Evolutionary conservation across 2,113 vertebrate species (phyloP), one percentile per base, ranked within the genome.

Genomic region (Plecotus auritus): DNA sequence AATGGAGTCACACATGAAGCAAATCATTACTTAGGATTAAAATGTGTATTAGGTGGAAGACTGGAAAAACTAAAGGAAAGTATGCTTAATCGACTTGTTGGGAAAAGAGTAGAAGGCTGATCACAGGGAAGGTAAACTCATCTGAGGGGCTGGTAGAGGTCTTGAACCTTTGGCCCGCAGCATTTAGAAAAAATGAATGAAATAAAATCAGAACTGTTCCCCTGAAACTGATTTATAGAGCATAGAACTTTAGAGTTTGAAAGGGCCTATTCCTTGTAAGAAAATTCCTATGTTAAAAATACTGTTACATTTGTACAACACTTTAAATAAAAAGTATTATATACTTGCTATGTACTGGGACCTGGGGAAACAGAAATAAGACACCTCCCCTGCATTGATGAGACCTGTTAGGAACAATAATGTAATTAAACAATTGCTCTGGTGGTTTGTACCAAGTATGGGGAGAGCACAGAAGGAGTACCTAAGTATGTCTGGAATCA

Each of bases 21-120:
- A 92, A 91, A 82, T 51, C 69, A 83, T 54, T 51, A 88, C 94
- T 90, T 66, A 93, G 42, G 72, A 92, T 85, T 64, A 80, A 94
- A 93, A 82, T 9, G 28, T 72, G 1, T 26, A 51, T 2, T 37
- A 91, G 32, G 76, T 90, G 23, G 23, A 37, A 85, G 51, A 12
- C 2, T 81, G 51, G 70, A 18, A 82, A 95, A 89, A 92, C 37
- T n/a, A 42, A 90, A 78, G 40, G 12, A 49, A 95, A 95, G 64
- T 37, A 83, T 14, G 51, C 6, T 51, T 77, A 66, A 88, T 70
- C 42, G 72, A 28, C 40, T 83, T 85, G 49, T 73, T 74, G 10
- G 35, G 23, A 22, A 93, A 91, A 74, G 40, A 91, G 30, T 20
- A 23, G 49, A 86, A 92, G 47, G 35, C 26, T 78, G 88, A 78